Percentiles rank a stretch among this genome's conserved stretches.
phyloP scores from a whole-genome alignment of 2,797 vertebrate species.

The Bryconaethiops microstoma region DNA sequence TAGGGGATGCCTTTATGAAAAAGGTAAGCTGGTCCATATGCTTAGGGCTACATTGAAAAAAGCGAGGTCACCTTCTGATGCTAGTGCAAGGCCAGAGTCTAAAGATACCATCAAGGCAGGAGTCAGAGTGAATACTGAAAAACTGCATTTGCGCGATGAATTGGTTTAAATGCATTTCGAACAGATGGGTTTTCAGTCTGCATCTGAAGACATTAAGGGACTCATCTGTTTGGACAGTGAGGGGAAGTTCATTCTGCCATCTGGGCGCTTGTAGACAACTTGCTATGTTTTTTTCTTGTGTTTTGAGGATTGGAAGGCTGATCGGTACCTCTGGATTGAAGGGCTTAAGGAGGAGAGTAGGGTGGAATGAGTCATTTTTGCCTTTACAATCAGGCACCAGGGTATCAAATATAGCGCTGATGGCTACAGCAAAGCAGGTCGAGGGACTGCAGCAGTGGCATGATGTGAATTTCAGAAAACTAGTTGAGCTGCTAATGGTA shows the following conservation, averaged over 20 bases:
- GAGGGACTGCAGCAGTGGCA: no score
- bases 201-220: background rate
- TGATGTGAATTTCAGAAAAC: no score
- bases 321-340: background rate
- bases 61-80: no score
- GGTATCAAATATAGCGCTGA: background rate
- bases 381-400: background rate
- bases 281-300: background rate
- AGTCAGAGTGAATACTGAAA: background rate
- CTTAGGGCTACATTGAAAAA: no score
- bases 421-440: no score
- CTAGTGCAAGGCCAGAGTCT: no score
- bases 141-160: background rate
- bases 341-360: background rate
- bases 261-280: background rate
- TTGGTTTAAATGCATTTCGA: background rate
- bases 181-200: slow-evolving; percentile 10
- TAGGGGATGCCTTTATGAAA: no score
- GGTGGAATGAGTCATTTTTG: background rate
- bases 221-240: background rate
- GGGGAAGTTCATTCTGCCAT: background rate
- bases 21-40: no score
- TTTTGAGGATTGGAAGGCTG: background rate
- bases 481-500: no score
- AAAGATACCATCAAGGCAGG: no score